Evolutionary conservation across 2,113 vertebrate species (phyloP), one percentile per base, ranked within the genome.

Genomic region (Chroicocephalus ridibundus): DNA sequence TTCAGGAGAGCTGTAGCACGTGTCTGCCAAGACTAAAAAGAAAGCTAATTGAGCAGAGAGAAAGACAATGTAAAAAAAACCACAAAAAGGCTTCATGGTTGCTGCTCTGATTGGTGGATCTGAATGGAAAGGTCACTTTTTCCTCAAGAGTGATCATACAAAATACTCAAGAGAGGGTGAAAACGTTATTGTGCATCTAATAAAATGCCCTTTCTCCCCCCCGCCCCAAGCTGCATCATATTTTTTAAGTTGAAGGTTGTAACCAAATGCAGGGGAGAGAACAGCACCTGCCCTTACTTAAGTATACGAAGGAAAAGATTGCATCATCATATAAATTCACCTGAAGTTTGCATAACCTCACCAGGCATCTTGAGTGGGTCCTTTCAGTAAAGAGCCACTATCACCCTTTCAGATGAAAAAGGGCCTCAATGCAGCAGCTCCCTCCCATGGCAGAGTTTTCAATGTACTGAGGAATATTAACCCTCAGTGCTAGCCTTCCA

Each of bases 111-210:
- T 54, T 64, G 64, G 69, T 66, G 40, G 42, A 85, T 76, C 61
- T 86, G 60, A 87, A 31, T 51, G 42, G 44, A 95, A 95, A 95
- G 68, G 71, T 86, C 96, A 94, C 58, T n/a, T 91, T 93, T 94
- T 89, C 74, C 65, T 91, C 91, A 76, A 94, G 68, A 95, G 19
- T 4, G 31, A 79, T 79, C 74, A 16, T 51, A 87, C 79, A 51
- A 91, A 96, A 95, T 91, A 84, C 54, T 94, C 47, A 82, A 49
- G 92, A 86, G 82, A 84, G 52, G 61, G 61, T 77, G 34, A 93
- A 94, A 94, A 85, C 58, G 61, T 72, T 69, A 34, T 44, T 82
- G 12, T 54, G 42, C 25, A 36, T 32, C 18, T 78, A 78, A 83
- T 55, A 76, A 18, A 91, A 94, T n/a, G 19, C 15, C 14, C 22